These are phyloP conservation scores for Nyctalus aviator DNA, from an alignment of 2,797 vertebrate species.

Conservation along the genomic window DNA sequence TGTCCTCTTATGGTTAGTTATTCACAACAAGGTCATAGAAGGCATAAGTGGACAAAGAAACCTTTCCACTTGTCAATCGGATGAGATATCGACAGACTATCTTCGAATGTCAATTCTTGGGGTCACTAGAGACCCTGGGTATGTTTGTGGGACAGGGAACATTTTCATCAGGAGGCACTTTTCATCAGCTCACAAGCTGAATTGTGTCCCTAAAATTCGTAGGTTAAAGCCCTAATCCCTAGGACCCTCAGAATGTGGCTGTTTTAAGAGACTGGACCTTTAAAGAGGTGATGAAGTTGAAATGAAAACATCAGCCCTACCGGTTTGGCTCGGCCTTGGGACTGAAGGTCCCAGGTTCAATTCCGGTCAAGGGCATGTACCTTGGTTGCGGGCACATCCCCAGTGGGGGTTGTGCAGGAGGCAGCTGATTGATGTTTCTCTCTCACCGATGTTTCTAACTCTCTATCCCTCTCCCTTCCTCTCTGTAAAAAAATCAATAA, in stretches of 20 bases:
- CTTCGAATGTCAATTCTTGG: background rate
- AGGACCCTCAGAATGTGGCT: background rate
- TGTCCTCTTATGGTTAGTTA: background rate
- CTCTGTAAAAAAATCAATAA: too few relatives aligned
- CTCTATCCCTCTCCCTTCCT: too few relatives aligned
- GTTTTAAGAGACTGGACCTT: background rate
- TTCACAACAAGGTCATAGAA: background rate
- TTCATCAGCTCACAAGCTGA: background rate
- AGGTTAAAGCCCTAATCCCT: background rate
- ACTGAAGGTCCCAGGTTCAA: too few relatives aligned
- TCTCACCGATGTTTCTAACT: too few relatives aligned
- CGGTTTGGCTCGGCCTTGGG: too few relatives aligned
- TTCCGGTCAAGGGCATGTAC: too few relatives aligned
- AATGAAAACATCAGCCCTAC: background rate
- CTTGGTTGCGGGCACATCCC: too few relatives aligned
- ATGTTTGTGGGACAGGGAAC: background rate
- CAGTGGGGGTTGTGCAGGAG: too few relatives aligned
- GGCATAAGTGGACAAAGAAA: background rate
- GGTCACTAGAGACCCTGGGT: background rate
- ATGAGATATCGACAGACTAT: background rate
- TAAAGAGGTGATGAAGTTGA: constrained; percentile 2
- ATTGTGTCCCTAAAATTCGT: background rate
- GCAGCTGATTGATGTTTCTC: too few relatives aligned
- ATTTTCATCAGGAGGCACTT: background rate
- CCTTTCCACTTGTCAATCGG: background rate